A percentile compares a stretch with the other conserved stretches of the same genome.
Conservation (phyloP, 35 echinoderm and acorn worm species). For the Stichopus chloronotus region DNA sequence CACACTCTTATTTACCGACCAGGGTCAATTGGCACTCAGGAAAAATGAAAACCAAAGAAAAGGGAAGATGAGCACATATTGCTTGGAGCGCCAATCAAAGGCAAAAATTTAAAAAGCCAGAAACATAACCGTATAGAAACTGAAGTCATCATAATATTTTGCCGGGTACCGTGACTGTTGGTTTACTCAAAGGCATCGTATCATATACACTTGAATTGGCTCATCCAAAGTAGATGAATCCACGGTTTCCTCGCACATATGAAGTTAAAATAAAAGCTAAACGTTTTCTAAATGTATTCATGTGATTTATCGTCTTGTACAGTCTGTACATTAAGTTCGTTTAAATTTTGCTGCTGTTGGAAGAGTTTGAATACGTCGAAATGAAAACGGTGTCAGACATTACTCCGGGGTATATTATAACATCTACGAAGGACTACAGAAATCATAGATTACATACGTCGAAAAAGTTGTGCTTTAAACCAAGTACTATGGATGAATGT, state of each 20-base stretch:
- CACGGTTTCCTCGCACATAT: background rate
- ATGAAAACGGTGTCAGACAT: too few species aligned
- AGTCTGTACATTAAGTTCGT: too few species aligned
- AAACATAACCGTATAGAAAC: background rate
- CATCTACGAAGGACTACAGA: too few species aligned
- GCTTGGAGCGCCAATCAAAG: background rate
- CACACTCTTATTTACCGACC: slow-evolving; percentile 21
- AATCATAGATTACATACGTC: too few species aligned
- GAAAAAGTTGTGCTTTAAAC: too few species aligned
- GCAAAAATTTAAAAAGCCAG: too few species aligned
- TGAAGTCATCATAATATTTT: background rate
- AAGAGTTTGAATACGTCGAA: too few species aligned
- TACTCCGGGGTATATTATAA: too few species aligned
- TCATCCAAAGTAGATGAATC: background rate
- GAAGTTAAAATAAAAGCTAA: background rate
- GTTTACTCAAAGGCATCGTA: background rate
- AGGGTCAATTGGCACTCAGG: slow-evolving; percentile 2
- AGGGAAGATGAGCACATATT: background rate
- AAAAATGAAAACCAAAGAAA: slow-evolving; percentile 1
- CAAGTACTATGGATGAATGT: too few species aligned
- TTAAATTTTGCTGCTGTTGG: too few species aligned
- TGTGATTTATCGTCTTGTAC: too few species aligned
- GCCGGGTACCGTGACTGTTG: background rate
- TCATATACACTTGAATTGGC: background rate
- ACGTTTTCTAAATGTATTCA: too few species aligned